These are phyloP conservation scores for Yasuhikotakia modesta DNA, from an alignment of 2,797 vertebrate genomes.

Conservation along the genomic window DNA sequence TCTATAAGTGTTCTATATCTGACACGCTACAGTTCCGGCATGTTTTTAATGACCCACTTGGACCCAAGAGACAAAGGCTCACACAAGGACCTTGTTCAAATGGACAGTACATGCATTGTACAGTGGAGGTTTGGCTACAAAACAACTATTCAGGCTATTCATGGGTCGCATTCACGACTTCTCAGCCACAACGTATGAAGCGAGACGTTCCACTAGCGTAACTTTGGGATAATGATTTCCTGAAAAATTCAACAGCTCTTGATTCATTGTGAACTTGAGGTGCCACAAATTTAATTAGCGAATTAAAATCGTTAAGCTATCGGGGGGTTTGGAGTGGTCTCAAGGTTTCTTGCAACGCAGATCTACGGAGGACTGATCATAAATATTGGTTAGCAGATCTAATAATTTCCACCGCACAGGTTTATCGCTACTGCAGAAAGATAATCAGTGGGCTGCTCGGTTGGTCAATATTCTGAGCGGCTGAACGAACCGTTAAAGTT, in stretches of 20 bases:
- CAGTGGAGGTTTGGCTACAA: conserved; percentile 38
- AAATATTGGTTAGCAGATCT: background rate
- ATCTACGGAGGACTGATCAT: background rate
- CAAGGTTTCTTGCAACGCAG: conserved; percentile 18
- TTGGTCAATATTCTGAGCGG: background rate
- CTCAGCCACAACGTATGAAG: conserved; percentile 20
- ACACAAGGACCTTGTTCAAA: conserved; percentile 48
- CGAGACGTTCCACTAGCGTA: conserved; percentile 21
- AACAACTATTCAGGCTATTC: conserved; percentile 55
- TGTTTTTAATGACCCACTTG: conserved; percentile 35
- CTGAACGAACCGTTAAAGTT: background rate
- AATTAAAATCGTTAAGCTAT: background rate
- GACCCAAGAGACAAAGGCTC: conserved; percentile 47
- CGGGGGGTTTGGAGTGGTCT: background rate
- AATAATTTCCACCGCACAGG: background rate
- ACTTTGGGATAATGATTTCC: conserved; percentile 30
- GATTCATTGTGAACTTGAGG: background rate
- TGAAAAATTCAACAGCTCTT: background rate
- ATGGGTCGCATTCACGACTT: conserved; percentile 38
- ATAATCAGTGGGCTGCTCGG: background rate
- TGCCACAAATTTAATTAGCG: background rate
- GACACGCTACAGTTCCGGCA: conserved; percentile 46
- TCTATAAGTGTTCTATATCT: conserved; percentile 46
- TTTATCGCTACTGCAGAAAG: background rate
- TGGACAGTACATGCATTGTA: conserved; percentile 59